Evolutionary conservation across 2,888 invertebrate species (phyloP).

Genomic region (Tachina lurida): DNA sequence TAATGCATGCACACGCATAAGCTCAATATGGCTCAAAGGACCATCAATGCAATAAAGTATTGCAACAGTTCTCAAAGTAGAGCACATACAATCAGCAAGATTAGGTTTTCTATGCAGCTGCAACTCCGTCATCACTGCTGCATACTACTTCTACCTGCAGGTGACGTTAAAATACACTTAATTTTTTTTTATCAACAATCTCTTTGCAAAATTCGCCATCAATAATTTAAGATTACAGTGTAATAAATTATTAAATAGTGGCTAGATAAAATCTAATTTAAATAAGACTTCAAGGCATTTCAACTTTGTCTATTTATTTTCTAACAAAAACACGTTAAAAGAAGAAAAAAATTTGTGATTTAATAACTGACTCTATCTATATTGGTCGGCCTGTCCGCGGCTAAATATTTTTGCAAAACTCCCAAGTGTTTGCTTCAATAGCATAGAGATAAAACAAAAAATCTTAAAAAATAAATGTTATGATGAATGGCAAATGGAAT

Average conservation of each 20-base stretch:
- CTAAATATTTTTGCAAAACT: slow-evolving; percentile 7
- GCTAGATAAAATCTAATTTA: slow-evolving; percentile 47
- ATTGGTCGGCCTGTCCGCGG: slow-evolving; percentile 11
- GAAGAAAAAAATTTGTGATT: not conserved
- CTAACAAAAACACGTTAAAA: not conserved
- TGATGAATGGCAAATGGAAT: slow-evolving; percentile 64
- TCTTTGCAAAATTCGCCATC: not conserved
- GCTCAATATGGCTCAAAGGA: too few relatives aligned
- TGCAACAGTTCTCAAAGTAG: too few relatives aligned
- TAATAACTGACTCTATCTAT: not conserved
- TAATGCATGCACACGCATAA: too few relatives aligned
- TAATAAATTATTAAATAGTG: slow-evolving; percentile 29
- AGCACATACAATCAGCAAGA: too few relatives aligned
- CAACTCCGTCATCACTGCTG: too few relatives aligned
- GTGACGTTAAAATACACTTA: not conserved
- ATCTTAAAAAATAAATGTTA: slow-evolving; percentile 25
- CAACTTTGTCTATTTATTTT: not conserved
- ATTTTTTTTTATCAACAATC: not conserved
- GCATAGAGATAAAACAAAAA: slow-evolving; percentile 10
- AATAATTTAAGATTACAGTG: slow-evolving; percentile 15
- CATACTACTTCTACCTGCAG: not conserved
- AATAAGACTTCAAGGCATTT: slow-evolving; percentile 36
- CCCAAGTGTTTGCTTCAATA: not conserved
- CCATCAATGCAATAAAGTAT: too few relatives aligned
- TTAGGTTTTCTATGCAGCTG: too few relatives aligned